These are phyloP conservation scores for Pseudococcus viburni DNA, from an alignment of 2,888 invertebrate species.

Conservation along the genomic window DNA sequence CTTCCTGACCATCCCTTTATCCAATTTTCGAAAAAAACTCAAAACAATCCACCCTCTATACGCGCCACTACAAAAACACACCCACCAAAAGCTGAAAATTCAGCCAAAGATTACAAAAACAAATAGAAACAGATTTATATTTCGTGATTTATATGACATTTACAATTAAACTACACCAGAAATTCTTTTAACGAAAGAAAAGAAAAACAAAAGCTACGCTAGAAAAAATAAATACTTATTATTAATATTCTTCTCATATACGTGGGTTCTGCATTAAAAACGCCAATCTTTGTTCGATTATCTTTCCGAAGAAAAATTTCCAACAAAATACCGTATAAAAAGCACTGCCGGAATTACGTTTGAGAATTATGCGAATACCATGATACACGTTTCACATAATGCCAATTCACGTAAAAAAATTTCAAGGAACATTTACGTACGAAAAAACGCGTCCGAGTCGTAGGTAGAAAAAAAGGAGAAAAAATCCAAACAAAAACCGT, in stretches of 20 bases:
- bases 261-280: neutral
- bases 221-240: conserved; percentile 51
- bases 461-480: neutral
- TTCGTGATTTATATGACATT: conserved; percentile 47
- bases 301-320: neutral
- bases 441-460: neutral
- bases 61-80: too few species aligned
- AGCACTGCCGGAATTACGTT: neutral
- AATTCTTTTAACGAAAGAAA: conserved; percentile 44
- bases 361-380: conserved; percentile 7
- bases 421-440: conserved; percentile 7
- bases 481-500: neutral
- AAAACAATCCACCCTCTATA: too few species aligned
- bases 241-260: neutral
- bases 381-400: neutral
- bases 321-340: conserved; percentile 32
- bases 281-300: neutral
- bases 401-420: neutral
- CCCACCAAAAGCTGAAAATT: too few species aligned
- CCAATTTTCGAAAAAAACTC: too few species aligned
- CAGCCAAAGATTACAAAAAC: neutral
- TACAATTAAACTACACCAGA: conserved; percentile 41
- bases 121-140: conserved; percentile 32
- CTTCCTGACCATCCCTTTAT: too few species aligned
- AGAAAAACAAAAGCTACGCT: conserved; percentile 44